Conservation (phyloP, 2,888 invertebrate species). For the Halictus ligatus region DNA sequence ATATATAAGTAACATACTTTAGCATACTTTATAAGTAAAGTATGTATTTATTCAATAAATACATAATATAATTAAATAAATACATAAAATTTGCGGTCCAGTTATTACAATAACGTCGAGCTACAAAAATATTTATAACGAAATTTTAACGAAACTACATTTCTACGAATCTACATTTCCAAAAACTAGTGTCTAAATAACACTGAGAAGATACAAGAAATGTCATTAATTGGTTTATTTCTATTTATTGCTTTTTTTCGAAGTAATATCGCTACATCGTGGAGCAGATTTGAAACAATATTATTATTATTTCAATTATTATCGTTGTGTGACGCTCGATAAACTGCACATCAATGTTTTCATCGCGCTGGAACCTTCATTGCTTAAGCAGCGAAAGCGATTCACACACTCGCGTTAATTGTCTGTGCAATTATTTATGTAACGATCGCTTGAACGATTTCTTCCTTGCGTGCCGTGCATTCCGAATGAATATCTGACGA, state of each 20-base stretch:
- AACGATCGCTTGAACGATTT: slow-evolving; percentile 43
- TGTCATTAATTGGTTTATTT: background rate
- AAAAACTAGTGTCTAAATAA: no score
- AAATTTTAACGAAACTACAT: no score
- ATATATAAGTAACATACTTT: no score
- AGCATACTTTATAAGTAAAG: no score
- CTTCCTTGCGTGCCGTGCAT: slow-evolving; percentile 37
- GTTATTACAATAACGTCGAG: no score
- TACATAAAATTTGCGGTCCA: no score
- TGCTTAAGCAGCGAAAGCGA: slow-evolving; percentile 38
- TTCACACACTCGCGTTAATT: slow-evolving; percentile 42
- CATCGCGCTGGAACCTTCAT: background rate
- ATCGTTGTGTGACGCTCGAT: background rate
- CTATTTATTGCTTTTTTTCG: background rate
- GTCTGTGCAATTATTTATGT: slow-evolving; percentile 53
- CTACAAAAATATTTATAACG: no score
- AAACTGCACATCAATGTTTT: slow-evolving; percentile 17
- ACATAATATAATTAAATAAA: no score
- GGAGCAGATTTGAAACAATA: background rate
- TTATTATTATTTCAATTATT: slow-evolving; percentile 27
- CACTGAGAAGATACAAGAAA: background rate
- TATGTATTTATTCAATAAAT: no score
- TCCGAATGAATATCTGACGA: slow-evolving; percentile 50
- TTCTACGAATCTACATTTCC: no score
- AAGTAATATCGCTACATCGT: no score